These are phyloP conservation scores for Eurosta solidaginis DNA, from an alignment of 1,140 invertebrate species.

Conservation along the genomic window DNA sequence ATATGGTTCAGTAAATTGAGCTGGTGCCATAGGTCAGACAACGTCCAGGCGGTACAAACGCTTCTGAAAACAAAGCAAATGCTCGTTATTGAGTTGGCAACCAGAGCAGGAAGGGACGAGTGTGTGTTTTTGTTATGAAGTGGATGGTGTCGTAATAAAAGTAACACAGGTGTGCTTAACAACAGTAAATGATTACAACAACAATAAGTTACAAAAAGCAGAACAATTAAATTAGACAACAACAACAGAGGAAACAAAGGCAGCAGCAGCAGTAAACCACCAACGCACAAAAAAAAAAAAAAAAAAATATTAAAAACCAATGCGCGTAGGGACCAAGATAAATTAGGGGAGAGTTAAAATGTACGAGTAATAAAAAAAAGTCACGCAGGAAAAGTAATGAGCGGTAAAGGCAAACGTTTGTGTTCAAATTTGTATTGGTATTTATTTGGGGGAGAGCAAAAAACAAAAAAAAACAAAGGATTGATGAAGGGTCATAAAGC, in stretches of 20 bases:
- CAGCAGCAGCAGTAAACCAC: neutral
- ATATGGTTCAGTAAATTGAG: neutral
- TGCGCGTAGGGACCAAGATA: too few relatives aligned
- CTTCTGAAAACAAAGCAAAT: neutral
- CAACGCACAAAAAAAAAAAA: neutral
- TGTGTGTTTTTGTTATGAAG: neutral
- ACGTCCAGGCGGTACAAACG: neutral
- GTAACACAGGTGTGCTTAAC: conserved; percentile 6
- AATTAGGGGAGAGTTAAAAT: neutral
- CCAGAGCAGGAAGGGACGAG: neutral
- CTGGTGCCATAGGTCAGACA: neutral
- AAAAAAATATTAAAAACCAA: too few relatives aligned
- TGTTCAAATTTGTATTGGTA: neutral
- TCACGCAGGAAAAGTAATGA: neutral
- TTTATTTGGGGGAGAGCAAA: neutral
- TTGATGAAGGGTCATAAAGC: conserved; percentile 23
- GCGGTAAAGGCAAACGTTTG: neutral
- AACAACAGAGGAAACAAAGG: neutral
- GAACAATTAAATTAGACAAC: conserved; percentile 25
- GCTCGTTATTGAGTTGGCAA: neutral
- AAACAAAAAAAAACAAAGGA: too few relatives aligned
- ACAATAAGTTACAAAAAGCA: conserved; percentile 17
- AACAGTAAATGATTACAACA: conserved; percentile 16
- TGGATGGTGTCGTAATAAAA: neutral
- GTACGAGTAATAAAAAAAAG: neutral